Evolutionary conservation across 1,140 invertebrate genomes (phyloP), one percentile per base, ranked within the genome.

Genomic region (Branchinecta lynchi): DNA sequence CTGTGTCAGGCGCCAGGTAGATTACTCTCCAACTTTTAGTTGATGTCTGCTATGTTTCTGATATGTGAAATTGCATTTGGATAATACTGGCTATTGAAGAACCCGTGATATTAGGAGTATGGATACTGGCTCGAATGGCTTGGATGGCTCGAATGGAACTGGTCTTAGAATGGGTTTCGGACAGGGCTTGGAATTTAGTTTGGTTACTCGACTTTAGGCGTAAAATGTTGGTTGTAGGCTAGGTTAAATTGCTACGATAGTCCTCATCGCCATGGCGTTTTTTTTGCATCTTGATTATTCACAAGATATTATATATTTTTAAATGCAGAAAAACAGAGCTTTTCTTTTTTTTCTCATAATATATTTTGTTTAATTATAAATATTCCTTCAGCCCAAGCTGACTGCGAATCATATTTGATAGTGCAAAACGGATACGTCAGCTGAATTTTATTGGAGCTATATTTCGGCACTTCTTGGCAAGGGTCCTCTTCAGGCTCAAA

Each of bases 11-110:
- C 51, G 51, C 12, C 17, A 60, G 12, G 51, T 60, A 60, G 32
- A 32, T 32, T 32, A 32, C 51, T 60, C 17, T 15, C 17, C 17
- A 15, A 15, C 51, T 20, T 60, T 60, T 60, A 60, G 51, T 60
- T 60, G 51, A 60, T 60, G 17, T 60, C 51, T 60, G 17, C 51
- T 20, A 60, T 60, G 51, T 60, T 60, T 60, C 51, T 60, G 12
- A 60, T 60, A 60, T 60, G 51, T 60, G 51, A 60, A 60, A 60
- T 60, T 60, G 12, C 51, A 15, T 15, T 60, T 60, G 51, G 51
- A 60, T 15, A 9, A 60, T 60, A 20, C 17, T 3, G 17, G 12
- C 51, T 60, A 60, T 60, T 60, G 17, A 60, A 60, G 17, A 32
- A 32, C 32, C 51, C 12, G 51, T 60, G 51, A 60, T 60, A 15